Base-by-base conservation (phyloP, 2,797 vertebrate genomes). In the Spinus pinus region DNA sequence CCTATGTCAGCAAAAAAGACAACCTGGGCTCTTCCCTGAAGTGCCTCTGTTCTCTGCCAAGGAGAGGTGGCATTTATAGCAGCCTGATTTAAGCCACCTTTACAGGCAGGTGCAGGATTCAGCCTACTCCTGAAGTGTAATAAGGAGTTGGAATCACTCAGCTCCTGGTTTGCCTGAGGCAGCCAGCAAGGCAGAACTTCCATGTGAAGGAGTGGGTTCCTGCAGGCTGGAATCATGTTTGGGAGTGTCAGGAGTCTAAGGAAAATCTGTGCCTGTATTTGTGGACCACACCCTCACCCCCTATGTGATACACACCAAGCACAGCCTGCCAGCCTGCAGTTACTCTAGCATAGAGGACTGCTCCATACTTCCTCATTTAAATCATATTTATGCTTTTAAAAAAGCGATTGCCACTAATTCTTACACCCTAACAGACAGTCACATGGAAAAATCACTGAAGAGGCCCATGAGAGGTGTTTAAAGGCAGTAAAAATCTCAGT, bases 191-290 rank as follows among this genome's bases (percentile, higher is more conserved):
- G 65, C 81, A 88, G 42, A 42, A 30, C 67, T 16, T 16, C 47
- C 20, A 1, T 7, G 5, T 62, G 46, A 80, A 80, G 4, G 11
- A 6, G 4, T 67, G 33, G 44, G 10, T 39, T 85, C 64, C 82
- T 80, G 67, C 53, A 69, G 30, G 56, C 60, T 88, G 47, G 47
- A 50, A 80, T 54, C 56, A 8, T 21, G 10, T 22, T 66, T 67
- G 58, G 28, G 28, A 73, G 17, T 7, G 0, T 15, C 0, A 0
- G 9, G 4, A 61, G n/a, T 50, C 41, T 27, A 50, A 70, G 67
- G 61, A 82, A 89, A 53, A 65, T 46, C n/a, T 1, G 0, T 16
- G 33, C n/a, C 81, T 10, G 1, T 21, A 4, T 56, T 49, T 18
- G 3, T 25, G 50, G 56, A 83, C 53, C 50, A 18, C 51, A 41